Evolutionary conservation across 2,113 vertebrate genomes (phyloP), one percentile per base, ranked within the genome.

Genomic region (Orcinus orca): DNA sequence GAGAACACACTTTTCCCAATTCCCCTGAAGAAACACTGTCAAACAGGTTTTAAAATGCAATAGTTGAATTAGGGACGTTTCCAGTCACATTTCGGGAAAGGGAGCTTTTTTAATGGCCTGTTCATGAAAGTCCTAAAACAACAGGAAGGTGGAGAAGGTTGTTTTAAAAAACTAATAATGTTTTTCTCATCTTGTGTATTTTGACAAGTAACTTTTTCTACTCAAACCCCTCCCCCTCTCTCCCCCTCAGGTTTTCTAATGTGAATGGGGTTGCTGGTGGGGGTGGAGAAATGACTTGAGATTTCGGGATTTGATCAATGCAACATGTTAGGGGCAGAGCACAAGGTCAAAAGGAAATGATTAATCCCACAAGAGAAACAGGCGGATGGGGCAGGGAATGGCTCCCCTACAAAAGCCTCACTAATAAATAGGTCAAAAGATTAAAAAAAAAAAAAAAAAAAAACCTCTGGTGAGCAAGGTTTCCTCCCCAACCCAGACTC

Each of bases 321-420:
- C 97, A 98, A 93, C 95, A 96, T 97, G 96, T 96, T 86, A 89
- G 92, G 95, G 92, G 83, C 93, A 94, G 74, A 96, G 95, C 95
- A 63, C 91, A 89, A 94, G 97, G 97, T 98, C 97, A 97, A 95
- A 98, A 97, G 97, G 97, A 98, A 97, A 97, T 97, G 97, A 97
- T 97, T 97, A 98, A 98, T 97, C 96, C 97, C 94, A 63, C 71
- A 58, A 86, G 73, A 97, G 92, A 83, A 97, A 83, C 79, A 55
- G 93, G 93, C 87, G n/a, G 95, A 92, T 83, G 89, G 92, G 93
- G 86, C 95, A 63, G 60, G 89, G 93, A 92, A 62, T 26, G 23
- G 80, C 13, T 55, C 85, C 77, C 92, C 81, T 62, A 90, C 84
- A 79, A 79, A 95, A 76, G 44, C 82, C 81, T 47, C 36, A 17